Evolutionary conservation across 2,113 vertebrate genomes (phyloP), one percentile per base, ranked within the genome.

Genomic region (Mobula hypostoma): DNA sequence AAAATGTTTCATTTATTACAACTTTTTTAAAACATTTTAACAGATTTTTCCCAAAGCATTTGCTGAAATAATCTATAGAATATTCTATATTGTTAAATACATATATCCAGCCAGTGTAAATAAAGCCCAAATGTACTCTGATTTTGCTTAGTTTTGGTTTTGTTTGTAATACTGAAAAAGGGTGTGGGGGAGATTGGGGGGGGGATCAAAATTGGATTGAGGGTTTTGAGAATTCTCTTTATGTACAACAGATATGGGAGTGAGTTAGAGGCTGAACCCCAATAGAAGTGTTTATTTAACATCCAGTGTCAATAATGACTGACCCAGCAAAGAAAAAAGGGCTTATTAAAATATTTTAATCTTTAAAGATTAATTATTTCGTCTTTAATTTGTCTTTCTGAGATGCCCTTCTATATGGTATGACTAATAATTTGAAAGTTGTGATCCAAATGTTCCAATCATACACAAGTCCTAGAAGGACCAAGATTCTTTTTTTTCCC

Each of bases 1-100:
- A 66, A 29, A 66, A n/a, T 63, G 85, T 27, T 58, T 61, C 61
- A 1, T 88, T 88, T 88, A 88, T 66, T 88, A 27, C 85, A 66
- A 32, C n/a, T 88, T 87, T 17, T 58, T 27, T 29, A 63, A 66
- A 88, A 66, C 27, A 29, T 61, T 88, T 66, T 66, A 66, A 88
- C 63, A 88, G 61, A 66, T 7, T 63, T 87, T 32, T 63, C 5
- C 78, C 48, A 85, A 61, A 85, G 82, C 56, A 56, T 58, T 88
- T 66, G 29, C 29, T 63, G 5, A n/a, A 19, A 66, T 88, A 66
- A 66, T n/a, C 14, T 88, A 32, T 66, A 87, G 32, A 88, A n/a
- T 87, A 66, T 88, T 88, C 66, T 88, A 12, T 88, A 88, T 32
- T 88, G 85, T 88, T 88, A 32, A 66, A 88, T 88, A 88, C 48